Conservation (phyloP, 2,113 vertebrate species). For the Petrocephalus microphthalmus region DNA sequence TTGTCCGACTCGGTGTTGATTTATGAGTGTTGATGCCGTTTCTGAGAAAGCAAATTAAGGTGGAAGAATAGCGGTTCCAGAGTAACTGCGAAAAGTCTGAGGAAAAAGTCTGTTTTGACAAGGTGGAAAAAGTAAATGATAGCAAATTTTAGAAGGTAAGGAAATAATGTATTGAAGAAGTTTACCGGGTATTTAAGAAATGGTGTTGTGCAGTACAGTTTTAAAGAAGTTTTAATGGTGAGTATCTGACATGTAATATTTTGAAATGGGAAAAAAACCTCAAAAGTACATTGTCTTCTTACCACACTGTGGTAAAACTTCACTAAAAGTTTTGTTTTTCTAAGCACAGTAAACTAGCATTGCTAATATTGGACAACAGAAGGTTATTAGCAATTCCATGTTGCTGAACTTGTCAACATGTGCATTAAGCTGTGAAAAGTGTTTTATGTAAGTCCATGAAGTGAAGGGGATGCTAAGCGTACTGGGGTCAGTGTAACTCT, state of each 20-base stretch:
- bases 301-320: not conserved
- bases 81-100: constrained; percentile 10
- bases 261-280: not conserved
- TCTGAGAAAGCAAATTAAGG: constrained; percentile 1
- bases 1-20: constrained; percentile 2
- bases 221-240: not conserved
- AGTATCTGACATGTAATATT: not conserved
- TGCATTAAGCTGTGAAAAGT: not conserved
- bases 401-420: not conserved
- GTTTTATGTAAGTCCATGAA: constrained; percentile 20
- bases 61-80: constrained; percentile 36
- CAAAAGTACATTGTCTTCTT: no score
- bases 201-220: not conserved
- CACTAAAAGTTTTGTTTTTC: not conserved
- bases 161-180: not conserved
- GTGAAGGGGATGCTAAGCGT: not conserved
- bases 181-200: not conserved
- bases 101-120: constrained; percentile 12
- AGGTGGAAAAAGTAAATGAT: constrained; percentile 28
- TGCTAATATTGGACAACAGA: not conserved
- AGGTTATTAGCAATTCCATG: not conserved
- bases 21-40: not conserved
- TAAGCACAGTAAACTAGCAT: not conserved
- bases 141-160: constrained; percentile 11
- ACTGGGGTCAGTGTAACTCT: constrained; percentile 18